Percentiles rank a stretch among this genome's conserved stretches.
Conservation (phyloP, 2,797 vertebrate genomes). For the Sparidentex hasta region DNA sequence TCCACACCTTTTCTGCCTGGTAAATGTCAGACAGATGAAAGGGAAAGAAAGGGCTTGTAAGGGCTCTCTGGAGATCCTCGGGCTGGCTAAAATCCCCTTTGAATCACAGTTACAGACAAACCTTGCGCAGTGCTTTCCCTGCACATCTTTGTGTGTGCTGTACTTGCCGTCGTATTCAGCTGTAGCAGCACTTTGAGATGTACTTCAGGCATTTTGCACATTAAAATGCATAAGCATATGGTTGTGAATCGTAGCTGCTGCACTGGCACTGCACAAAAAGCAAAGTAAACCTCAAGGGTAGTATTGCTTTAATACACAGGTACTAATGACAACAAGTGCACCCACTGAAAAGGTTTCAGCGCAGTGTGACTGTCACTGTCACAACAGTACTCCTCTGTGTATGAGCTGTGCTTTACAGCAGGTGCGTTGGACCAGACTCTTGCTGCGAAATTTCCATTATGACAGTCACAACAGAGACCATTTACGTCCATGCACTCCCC, state of each 20-base stretch:
- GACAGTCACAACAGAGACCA: constrained; percentile 10
- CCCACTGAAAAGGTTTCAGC: background rate
- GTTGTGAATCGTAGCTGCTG: background rate
- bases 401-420: background rate
- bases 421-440: constrained; percentile 1
- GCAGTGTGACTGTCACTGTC: background rate
- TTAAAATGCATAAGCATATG: background rate
- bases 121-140: constrained; percentile 8
- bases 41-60: constrained; percentile 58
- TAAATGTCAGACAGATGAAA: constrained; percentile 76
- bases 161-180: background rate
- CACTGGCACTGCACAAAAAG: background rate
- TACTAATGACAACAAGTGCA: background rate
- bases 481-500: constrained; percentile 15
- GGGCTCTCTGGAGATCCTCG: constrained; percentile 63
- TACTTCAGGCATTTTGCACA: background rate
- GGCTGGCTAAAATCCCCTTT: constrained; percentile 45
- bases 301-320: background rate
- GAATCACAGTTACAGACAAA: constrained; percentile 44
- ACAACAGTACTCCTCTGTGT: background rate
- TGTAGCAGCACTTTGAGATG: background rate
- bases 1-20: constrained; percentile 58
- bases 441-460: constrained; percentile 3
- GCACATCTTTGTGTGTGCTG: background rate
- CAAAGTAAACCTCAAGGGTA: background rate